phyloP scores from a whole-genome alignment of 2,113 vertebrate species.

The Heptranchias perlo region DNA sequence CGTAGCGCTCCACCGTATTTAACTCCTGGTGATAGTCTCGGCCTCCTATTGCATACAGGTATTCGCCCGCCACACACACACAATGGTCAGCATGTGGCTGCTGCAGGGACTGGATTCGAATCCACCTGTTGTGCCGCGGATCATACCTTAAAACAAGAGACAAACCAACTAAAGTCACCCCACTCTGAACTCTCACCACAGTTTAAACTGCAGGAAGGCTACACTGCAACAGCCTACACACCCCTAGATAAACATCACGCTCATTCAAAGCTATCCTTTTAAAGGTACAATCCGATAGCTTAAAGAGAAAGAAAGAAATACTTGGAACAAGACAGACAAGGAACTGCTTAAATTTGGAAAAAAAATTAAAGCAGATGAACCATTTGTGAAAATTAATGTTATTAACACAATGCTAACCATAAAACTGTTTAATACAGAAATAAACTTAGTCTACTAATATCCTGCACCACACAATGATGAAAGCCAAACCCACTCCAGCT shows the following conservation, averaged over 20 bases:
- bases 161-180: not conserved
- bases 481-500: not conserved
- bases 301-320: slow-evolving; percentile 1
- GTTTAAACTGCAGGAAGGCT: not conserved
- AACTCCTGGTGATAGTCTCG: slow-evolving; percentile 85
- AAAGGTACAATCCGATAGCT: not conserved
- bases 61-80: slow-evolving; percentile 74
- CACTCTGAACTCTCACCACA: not conserved
- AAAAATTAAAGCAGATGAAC: not conserved
- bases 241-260: not conserved
- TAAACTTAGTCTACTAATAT: not conserved
- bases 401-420: not conserved
- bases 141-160: slow-evolving; percentile 72
- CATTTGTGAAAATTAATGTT: not conserved
- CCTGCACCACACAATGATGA: not conserved
- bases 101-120: slow-evolving; percentile 79
- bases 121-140: slow-evolving; percentile 90
- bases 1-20: slow-evolving; percentile 83
- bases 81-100: slow-evolving; percentile 87
- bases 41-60: slow-evolving; percentile 86
- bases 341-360: not conserved
- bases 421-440: not conserved
- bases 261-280: not conserved
- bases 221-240: no score
- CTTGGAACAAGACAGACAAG: not conserved